phyloP scores from a whole-genome alignment of 1,140 invertebrate species.

The Scaptomyza pallida region DNA sequence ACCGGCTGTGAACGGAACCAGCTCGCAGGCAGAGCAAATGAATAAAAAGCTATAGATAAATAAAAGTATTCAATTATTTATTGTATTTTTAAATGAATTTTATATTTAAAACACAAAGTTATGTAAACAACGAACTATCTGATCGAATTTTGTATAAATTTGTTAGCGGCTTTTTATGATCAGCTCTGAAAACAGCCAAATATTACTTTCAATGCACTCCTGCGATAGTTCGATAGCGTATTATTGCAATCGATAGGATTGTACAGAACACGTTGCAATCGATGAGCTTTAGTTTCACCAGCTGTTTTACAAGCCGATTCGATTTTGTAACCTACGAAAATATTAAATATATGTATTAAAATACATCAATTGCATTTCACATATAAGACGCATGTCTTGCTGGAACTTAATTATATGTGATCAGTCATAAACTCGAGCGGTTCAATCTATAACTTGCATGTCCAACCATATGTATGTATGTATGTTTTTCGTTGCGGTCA shows the following conservation, averaged over 20 bases:
- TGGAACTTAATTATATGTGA: background rate
- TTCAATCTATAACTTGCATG: constrained; percentile 1
- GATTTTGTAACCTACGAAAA: background rate
- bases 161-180: too few species aligned
- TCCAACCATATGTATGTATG: constrained; percentile 29
- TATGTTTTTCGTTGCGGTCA: constrained; percentile 10
- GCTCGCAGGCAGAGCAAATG: background rate
- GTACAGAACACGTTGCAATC: background rate
- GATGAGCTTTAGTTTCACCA: background rate
- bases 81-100: too few species aligned
- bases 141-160: too few species aligned
- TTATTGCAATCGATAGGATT: background rate
- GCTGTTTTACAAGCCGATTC: constrained; percentile 1
- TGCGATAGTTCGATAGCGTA: background rate
- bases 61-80: too few species aligned
- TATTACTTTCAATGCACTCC: background rate
- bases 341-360: background rate
- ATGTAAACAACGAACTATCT: too few species aligned
- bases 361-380: background rate
- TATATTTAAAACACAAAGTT: too few species aligned
- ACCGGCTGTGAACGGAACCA: background rate
- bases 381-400: background rate
- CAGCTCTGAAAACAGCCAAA: background rate
- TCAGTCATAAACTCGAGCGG: constrained; percentile 1
- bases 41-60: too few species aligned